phyloP scores from a whole-genome alignment of 1,140 invertebrate genomes.

The Himalopsyche phryganea region DNA sequence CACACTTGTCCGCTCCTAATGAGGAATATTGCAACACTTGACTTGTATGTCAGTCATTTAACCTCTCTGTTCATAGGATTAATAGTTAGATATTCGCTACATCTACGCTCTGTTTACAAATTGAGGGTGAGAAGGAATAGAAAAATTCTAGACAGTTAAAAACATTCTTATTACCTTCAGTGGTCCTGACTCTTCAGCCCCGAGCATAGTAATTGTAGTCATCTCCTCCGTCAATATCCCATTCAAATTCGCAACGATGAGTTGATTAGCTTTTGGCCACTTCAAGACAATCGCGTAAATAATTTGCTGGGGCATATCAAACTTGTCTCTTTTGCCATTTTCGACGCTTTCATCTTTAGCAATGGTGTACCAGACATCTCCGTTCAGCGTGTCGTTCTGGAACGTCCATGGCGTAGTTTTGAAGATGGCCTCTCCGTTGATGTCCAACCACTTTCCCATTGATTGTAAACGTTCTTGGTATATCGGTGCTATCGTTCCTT shows the following conservation, averaged over 20 bases:
- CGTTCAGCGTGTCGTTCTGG: conserved; percentile 80
- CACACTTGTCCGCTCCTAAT: no score
- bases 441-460: conserved; percentile 73
- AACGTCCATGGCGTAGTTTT: conserved; percentile 68
- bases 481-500: conserved; percentile 83
- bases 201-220: conserved; percentile 44
- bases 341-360: no score
- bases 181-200: conserved; percentile 36
- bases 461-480: conserved; percentile 81
- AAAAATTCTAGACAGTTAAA: no score
- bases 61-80: no score
- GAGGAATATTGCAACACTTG: no score
- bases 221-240: conserved; percentile 39
- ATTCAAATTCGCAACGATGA: conserved; percentile 51
- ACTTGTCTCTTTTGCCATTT: no score
- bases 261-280: conserved; percentile 60
- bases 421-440: conserved; percentile 91
- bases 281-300: conserved; percentile 64
- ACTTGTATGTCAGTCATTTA: no score
- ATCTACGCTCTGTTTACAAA: no score
- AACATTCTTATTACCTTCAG: conserved; percentile 20
- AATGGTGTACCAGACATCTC: conserved; percentile 79
- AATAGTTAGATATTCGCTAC: no score
- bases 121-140: no score
- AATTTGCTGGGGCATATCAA: conserved; percentile 32